Percentiles rank a stretch among this genome's conserved stretches.
These are phyloP conservation scores for Henicopernis longicauda DNA, from an alignment of 2,113 vertebrate genomes.

Conservation along the genomic window DNA sequence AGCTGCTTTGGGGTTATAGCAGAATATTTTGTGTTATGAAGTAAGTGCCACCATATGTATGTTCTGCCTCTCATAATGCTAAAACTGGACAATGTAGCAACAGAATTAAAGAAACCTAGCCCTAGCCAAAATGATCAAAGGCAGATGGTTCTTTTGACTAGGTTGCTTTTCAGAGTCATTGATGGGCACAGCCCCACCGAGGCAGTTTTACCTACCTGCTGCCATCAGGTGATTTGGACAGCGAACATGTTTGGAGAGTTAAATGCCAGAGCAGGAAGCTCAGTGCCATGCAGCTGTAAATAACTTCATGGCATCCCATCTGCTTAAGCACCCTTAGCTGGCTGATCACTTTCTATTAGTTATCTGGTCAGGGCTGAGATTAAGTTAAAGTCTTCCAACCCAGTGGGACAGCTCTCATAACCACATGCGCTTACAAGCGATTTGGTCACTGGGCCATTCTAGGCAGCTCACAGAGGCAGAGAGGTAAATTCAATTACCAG, in stretches of 20 bases:
- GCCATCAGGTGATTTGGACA: neutral
- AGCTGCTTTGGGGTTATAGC: neutral
- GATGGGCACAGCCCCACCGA: neutral
- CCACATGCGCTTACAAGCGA: neutral
- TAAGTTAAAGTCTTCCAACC: neutral
- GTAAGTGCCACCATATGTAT: neutral
- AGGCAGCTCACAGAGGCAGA: neutral
- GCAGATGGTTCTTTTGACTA: neutral
- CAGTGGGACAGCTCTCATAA: neutral
- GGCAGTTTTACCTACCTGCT: neutral
- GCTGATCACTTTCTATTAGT: conserved; percentile 2
- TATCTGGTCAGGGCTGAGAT: neutral
- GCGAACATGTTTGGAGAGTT: neutral
- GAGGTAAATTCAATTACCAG: neutral
- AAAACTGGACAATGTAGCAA: neutral
- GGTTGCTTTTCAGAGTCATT: neutral
- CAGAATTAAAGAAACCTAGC: neutral
- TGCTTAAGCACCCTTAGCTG: conserved; percentile 20
- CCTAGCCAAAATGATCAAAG: neutral
- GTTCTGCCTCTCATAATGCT: neutral
- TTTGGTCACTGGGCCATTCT: neutral
- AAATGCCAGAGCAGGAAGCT: neutral
- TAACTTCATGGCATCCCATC: neutral
- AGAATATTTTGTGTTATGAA: neutral
- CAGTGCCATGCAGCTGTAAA: neutral